Conservation (phyloP, 1,140 invertebrate species). For the Lordiphosa collinella region DNA sequence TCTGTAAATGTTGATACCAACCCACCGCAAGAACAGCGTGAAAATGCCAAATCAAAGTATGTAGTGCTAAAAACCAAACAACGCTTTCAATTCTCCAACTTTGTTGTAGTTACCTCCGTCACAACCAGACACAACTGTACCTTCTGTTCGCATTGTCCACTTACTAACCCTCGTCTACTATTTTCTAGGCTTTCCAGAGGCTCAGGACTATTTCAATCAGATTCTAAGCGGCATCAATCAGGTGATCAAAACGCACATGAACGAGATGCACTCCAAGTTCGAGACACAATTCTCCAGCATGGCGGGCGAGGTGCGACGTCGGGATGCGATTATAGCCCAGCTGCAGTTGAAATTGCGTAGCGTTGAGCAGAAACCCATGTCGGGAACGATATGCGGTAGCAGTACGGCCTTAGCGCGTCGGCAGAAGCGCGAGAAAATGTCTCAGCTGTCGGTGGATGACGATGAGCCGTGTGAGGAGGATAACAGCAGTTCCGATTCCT, state of each 20-base stretch:
- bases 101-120: conserved; percentile 32
- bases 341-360: conserved; percentile 82
- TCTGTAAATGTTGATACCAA: no score
- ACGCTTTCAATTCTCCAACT: conserved; percentile 33
- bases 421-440: conserved; percentile 47
- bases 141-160: neutral
- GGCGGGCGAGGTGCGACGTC: conserved; percentile 87
- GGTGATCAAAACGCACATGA: conserved; percentile 86
- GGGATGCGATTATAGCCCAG: conserved; percentile 89
- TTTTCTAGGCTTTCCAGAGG: conserved; percentile 79
- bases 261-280: conserved; percentile 85
- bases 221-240: conserved; percentile 87
- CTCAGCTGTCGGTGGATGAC: conserved; percentile 59
- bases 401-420: conserved; percentile 21
- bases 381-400: neutral
- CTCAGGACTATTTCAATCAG: conserved; percentile 89
- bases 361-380: conserved; percentile 46
- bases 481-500: conserved; percentile 80
- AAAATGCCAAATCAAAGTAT: conserved; percentile 7
- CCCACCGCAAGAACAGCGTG: no score
- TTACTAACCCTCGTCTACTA: conserved; percentile 1
- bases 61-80: conserved; percentile 12
- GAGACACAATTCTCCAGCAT: conserved; percentile 86
- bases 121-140: conserved; percentile 11
- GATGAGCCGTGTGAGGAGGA: conserved; percentile 75